These are phyloP conservation scores for Xestoiulus laeticollis DNA, from an alignment of 2,888 invertebrate species.

Conservation along the genomic window DNA sequence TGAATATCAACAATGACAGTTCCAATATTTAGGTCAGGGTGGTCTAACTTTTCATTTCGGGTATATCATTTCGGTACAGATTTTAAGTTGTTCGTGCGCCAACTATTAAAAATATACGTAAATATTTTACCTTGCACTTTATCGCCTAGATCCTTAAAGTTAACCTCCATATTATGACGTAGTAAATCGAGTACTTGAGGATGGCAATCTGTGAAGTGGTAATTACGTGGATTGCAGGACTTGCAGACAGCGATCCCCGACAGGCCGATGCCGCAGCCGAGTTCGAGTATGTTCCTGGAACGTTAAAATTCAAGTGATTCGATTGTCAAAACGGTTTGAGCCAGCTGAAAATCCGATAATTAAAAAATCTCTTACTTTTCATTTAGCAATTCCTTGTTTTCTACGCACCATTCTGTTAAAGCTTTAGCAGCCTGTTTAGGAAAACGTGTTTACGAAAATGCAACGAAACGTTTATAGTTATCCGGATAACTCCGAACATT, in stretches of 20 bases:
- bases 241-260: conserved; percentile 70
- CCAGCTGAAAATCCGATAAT: neutral
- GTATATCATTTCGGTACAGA: no score
- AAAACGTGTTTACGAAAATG: neutral
- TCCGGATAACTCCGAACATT: neutral
- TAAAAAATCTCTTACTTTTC: conserved; percentile 63
- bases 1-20: no score
- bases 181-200: conserved; percentile 35
- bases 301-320: neutral
- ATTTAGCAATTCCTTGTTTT: conserved; percentile 68
- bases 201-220: conserved; percentile 51
- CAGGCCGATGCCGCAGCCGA: conserved; percentile 81
- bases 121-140: conserved; percentile 27
- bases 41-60: no score
- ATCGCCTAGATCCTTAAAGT: neutral
- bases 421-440: conserved; percentile 47
- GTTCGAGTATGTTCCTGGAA: conserved; percentile 70
- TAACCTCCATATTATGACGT: conserved; percentile 46
- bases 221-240: neutral
- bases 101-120: neutral
- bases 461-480: neutral
- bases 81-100: no score
- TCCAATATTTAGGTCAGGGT: no score
- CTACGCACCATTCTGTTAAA: conserved; percentile 76
- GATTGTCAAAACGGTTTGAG: neutral